Evolutionary conservation across 1,140 invertebrate species (phyloP).

Genomic region (Pentalonia nigronervosa): DNA sequence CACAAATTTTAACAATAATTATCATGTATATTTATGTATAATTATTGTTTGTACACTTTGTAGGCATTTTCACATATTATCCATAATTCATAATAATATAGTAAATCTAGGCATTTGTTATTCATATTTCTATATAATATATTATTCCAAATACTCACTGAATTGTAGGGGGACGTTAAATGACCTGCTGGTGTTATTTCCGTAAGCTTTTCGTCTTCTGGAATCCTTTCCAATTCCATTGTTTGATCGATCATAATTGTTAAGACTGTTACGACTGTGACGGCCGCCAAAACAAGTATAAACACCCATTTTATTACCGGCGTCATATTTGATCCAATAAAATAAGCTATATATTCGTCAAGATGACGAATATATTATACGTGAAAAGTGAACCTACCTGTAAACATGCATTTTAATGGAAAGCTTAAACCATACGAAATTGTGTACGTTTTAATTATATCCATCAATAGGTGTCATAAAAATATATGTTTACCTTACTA

Average conservation of each 20-base stretch:
- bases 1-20: background rate
- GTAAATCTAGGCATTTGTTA: too few relatives aligned
- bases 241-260: background rate
- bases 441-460: background rate
- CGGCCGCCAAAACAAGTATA: background rate
- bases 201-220: background rate
- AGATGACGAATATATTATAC: background rate
- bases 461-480: background rate
- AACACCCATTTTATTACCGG: background rate
- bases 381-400: background rate
- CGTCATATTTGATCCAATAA: background rate
- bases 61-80: background rate
- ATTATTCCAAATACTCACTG: background rate
- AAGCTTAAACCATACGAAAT: background rate
- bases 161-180: background rate
- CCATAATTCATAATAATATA: too few relatives aligned
- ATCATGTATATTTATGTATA: background rate
- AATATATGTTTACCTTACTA: background rate
- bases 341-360: background rate
- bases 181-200: background rate
- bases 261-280: background rate
- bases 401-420: background rate
- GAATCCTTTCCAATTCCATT: too few relatives aligned
- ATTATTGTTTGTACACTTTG: background rate
- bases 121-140: too few relatives aligned